phyloP scores from a whole-genome alignment of 2,113 vertebrate species.

The Polyodon spathula region DNA sequence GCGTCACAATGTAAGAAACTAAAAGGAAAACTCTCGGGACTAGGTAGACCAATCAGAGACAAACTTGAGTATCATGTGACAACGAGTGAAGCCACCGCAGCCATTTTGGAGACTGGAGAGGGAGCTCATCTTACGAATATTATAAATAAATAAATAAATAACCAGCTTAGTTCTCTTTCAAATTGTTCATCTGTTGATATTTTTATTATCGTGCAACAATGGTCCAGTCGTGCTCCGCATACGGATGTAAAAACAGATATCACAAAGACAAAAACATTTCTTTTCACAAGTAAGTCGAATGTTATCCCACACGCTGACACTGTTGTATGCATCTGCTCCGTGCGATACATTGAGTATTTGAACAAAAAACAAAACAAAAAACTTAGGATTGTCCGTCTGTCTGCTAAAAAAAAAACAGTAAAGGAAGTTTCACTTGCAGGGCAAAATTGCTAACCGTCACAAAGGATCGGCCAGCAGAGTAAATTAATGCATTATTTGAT shows the following conservation, averaged over 20 bases:
- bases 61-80: constrained; percentile 40
- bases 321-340: too few relatives aligned
- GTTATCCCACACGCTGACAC: constrained; percentile 9
- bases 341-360: too few relatives aligned
- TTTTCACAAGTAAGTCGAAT: constrained; percentile 80
- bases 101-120: constrained; percentile 68
- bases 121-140: constrained; percentile 15
- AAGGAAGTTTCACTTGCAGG: too few relatives aligned
- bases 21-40: constrained; percentile 2
- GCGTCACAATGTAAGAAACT: constrained; percentile 9
- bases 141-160: constrained; percentile 14
- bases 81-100: constrained; percentile 53
- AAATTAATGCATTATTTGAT: too few relatives aligned
- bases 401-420: too few relatives aligned
- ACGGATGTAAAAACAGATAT: constrained; percentile 92
- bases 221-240: constrained; percentile 91
- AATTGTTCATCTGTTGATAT: constrained; percentile 4
- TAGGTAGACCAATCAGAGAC: constrained; percentile 6
- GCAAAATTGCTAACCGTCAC: too few relatives aligned
- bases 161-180: neutral
- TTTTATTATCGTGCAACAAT: constrained; percentile 39
- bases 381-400: too few relatives aligned
- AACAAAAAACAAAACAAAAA: too few relatives aligned
- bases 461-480: too few relatives aligned
- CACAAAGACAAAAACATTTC: constrained; percentile 87